Base-by-base conservation (phyloP, 2,797 vertebrate species). In the Sciurus carolinensis region DNA sequence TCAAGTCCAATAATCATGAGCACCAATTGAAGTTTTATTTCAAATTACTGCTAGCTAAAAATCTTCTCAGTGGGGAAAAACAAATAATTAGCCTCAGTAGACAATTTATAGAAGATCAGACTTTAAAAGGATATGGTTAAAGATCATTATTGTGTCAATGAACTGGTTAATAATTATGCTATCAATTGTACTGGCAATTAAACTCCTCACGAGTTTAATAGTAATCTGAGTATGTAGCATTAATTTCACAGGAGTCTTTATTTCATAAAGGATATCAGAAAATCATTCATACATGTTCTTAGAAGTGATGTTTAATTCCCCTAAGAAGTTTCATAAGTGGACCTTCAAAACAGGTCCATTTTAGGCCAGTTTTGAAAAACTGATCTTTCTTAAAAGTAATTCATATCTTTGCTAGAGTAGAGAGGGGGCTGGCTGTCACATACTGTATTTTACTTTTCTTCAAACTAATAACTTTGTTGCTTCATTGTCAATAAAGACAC, bases 231-330 rank as follows among this genome's bases (percentile, higher is more conserved):
- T 59, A 30, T 73, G 20, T 81, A 80, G 77, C 12, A 69, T 14
- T 87, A 28, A 96, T 90, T 92, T 92, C 76, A 67, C 39, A 86
- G 71, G 18, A 67, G 28, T 81, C 5, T 81, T 95, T 88, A 95
- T 94, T 94, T 95, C 39, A 54, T 85, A 86, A 91, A 72, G 2
- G 50, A 71, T 86, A 54, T 85, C 44, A 94, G 30, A 96, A 86
- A 95, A 67, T 89, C 82, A 7, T 39, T 95, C 44, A 76, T 66
- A 33, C 83, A 85, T 86, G 77, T 96, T 76, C 77, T 86, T 57
- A 72, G 52, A 88, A 88, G 39, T 76, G 26, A 80, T 94, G 84
- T 50, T 54, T 81, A 82, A 76, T 66, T 75, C 22, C 69, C 30
- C 64, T n/a, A 69, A 44, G 52, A 33, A 33, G 10, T 2, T 67